Evolutionary conservation across 2,113 vertebrate genomes (phyloP).

Genomic region (Sporophila hypoxantha): DNA sequence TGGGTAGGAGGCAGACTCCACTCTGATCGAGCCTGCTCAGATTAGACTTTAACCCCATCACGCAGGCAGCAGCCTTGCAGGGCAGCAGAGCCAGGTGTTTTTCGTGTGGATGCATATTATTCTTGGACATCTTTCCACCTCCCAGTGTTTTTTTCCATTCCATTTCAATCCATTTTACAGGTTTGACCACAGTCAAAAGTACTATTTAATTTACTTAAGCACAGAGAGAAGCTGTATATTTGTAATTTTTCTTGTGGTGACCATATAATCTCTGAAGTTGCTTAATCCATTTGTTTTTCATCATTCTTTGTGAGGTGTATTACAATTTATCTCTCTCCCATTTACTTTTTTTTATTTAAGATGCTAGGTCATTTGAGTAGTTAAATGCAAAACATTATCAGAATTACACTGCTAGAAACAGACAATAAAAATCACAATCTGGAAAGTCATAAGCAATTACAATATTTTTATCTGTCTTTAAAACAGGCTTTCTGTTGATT

Average conservation of each 20-base stretch:
- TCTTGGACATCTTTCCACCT: neutral
- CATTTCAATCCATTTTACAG: neutral
- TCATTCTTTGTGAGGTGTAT: neutral
- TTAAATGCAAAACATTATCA: neutral
- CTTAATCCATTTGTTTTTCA: neutral
- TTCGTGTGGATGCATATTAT: neutral
- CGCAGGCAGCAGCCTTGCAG: neutral
- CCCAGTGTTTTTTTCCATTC: neutral
- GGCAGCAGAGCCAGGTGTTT: neutral
- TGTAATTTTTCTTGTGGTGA: neutral
- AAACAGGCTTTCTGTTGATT: neutral
- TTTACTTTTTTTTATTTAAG: neutral
- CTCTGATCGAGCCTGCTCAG: neutral
- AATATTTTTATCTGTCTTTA: neutral
- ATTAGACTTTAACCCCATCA: conserved; percentile 15
- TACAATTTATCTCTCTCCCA: neutral
- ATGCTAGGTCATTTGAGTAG: neutral
- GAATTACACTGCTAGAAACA: neutral
- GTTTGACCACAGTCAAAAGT: neutral
- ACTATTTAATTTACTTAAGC: neutral
- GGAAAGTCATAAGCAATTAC: neutral
- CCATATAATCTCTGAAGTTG: neutral
- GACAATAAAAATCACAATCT: neutral
- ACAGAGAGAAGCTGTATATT: neutral
- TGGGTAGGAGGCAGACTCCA: neutral